Percentiles rank a stretch among this genome's conserved stretches.
These are phyloP conservation scores for Loxodonta africana DNA, from an alignment of 2,113 vertebrate genomes.

Conservation along the genomic window DNA sequence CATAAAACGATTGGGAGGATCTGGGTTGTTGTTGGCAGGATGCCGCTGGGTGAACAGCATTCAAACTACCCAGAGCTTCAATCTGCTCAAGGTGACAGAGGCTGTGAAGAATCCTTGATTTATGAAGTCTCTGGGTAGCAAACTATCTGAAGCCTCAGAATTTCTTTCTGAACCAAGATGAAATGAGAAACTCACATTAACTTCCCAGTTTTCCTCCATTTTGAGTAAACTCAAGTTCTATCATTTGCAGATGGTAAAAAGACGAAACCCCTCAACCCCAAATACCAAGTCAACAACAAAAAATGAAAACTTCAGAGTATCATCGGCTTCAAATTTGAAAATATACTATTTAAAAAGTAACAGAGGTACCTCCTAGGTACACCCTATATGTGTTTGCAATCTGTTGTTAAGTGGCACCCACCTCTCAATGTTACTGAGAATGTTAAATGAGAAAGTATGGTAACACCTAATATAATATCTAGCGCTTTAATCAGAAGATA, in stretches of 20 bases:
- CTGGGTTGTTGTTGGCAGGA: background rate
- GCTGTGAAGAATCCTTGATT: background rate
- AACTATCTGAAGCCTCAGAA: background rate
- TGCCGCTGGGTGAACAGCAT: background rate
- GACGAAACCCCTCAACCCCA: background rate
- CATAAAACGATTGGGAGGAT: slow-evolving; percentile 2
- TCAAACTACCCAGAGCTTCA: background rate
- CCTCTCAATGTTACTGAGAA: background rate
- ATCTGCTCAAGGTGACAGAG: background rate
- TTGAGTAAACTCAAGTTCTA: background rate
- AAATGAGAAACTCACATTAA: background rate
- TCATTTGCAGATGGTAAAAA: background rate
- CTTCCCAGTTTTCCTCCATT: background rate
- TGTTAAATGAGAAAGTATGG: slow-evolving; percentile 3
- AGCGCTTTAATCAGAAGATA: background rate
- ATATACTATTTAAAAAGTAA: background rate
- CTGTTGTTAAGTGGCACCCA: background rate
- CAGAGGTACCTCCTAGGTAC: background rate
- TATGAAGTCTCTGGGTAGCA: background rate
- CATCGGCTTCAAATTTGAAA: slow-evolving; percentile 15
- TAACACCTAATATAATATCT: background rate
- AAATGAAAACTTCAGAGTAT: background rate
- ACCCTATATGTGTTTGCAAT: background rate
- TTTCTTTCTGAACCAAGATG: slow-evolving; percentile 38
- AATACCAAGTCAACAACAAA: background rate